A percentile compares a stretch with the other conserved stretches of the same genome.
These are phyloP conservation scores for Corticium candelabrum DNA, from an alignment of 37 sponge, comb jelly and placozoan genomes.

Conservation along the genomic window DNA sequence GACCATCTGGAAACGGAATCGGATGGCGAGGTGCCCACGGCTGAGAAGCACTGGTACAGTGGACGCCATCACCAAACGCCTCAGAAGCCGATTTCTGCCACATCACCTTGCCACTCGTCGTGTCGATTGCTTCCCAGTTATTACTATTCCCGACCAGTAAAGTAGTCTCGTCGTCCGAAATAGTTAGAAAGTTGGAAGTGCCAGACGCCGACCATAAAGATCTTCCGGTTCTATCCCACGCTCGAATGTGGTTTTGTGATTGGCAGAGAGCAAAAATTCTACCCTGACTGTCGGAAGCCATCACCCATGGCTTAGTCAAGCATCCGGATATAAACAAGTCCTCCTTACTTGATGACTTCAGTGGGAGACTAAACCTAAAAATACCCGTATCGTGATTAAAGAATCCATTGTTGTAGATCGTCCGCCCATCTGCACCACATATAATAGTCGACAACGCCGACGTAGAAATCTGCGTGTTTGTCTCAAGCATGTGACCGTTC, in stretches of 20 bases:
- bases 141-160: neutral
- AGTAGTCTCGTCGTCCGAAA: neutral
- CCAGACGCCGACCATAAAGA: neutral
- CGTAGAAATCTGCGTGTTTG: neutral
- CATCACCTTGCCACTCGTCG: neutral
- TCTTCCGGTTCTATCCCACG: neutral
- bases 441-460: neutral
- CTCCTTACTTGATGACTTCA: neutral
- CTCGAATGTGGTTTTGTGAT: neutral
- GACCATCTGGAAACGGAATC: neutral
- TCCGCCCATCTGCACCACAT: neutral
- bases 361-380: neutral
- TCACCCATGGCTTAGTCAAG: neutral
- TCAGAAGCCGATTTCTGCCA: neutral
- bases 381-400: neutral
- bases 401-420: neutral
- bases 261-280: neutral
- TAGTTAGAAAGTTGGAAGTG: neutral
- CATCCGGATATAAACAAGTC: neutral
- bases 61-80: neutral
- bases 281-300: neutral
- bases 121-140: neutral
- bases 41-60: neutral
- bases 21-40: neutral
- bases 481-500: neutral